Evolutionary conservation across 2,888 invertebrate genomes (phyloP).

Genomic region (Microctonus hyperodae): DNA sequence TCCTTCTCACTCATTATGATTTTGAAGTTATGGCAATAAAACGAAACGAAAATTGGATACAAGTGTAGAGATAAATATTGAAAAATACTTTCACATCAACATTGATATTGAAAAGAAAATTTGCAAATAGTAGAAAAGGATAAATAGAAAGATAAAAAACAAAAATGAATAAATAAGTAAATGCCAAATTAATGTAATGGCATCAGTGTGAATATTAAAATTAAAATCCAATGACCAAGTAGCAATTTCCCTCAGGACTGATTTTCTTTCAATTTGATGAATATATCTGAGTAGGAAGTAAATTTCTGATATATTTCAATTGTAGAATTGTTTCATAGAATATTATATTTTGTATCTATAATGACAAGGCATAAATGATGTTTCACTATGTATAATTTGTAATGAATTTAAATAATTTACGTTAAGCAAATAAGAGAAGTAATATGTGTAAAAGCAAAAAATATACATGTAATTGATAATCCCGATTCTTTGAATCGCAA

Average conservation of each 20-base stretch:
- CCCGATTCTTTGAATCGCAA: not conserved
- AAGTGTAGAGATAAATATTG: too few species aligned
- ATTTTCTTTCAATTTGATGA: not conserved
- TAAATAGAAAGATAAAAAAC: too few species aligned
- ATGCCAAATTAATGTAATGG: not conserved
- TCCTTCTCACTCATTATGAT: too few species aligned
- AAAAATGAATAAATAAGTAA: too few species aligned
- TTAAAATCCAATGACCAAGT: slow-evolving; percentile 5
- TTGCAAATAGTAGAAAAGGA: too few species aligned
- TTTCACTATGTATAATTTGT: not conserved
- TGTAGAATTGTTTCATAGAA: not conserved
- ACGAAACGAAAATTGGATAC: too few species aligned
- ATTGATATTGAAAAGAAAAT: too few species aligned
- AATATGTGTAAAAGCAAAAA: not conserved
- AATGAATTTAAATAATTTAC: not conserved
- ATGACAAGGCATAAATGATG: not conserved
- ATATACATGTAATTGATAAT: not conserved
- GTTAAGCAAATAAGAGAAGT: not conserved
- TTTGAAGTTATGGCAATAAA: too few species aligned
- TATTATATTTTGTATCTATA: not conserved
- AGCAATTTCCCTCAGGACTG: slow-evolving; percentile 21
- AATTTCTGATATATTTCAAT: not conserved
- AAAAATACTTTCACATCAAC: too few species aligned
- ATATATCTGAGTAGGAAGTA: slow-evolving; percentile 10
- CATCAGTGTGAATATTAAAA: too few species aligned